Percentiles rank a stretch among this genome's conserved stretches.
Conservation (phyloP, 37 sponge, comb jelly and placozoan genomes). For the Axinella damicornis region DNA sequence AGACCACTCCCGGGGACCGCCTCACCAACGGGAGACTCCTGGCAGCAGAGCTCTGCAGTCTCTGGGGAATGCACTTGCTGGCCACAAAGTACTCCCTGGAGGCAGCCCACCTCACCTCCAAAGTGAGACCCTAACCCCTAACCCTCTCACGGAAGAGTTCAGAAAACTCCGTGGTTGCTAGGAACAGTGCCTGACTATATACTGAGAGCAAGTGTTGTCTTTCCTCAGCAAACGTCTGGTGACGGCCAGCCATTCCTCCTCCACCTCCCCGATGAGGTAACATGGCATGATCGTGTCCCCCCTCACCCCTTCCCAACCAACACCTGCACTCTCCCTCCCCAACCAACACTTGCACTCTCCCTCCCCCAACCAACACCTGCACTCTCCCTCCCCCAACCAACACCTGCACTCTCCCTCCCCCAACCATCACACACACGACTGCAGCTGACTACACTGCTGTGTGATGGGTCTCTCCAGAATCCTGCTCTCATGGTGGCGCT, state of each 20-base stretch:
- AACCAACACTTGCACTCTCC: too few relatives aligned
- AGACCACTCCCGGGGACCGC: slow-evolving; percentile 66
- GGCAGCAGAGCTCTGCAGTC: slow-evolving; percentile 60
- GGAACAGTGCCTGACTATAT: too few relatives aligned
- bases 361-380: too few relatives aligned
- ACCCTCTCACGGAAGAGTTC: too few relatives aligned
- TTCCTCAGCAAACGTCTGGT: not conserved
- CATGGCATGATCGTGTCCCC: too few relatives aligned
- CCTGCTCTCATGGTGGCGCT: slow-evolving; percentile 59
- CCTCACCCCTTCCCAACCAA: too few relatives aligned
- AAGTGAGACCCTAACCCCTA: slow-evolving; percentile 26
- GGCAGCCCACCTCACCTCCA: slow-evolving; percentile 34
- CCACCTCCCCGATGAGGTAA: too few relatives aligned
- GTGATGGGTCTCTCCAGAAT: slow-evolving; percentile 31
- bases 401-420: too few relatives aligned
- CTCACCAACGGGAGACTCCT: slow-evolving; percentile 39
- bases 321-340: too few relatives aligned
- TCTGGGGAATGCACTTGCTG: slow-evolving; percentile 62
- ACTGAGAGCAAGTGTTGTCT: not conserved
- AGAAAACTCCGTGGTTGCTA: too few relatives aligned
- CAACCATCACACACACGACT: not conserved
- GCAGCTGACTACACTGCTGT: slow-evolving; percentile 8
- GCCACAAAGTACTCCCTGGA: slow-evolving; percentile 64
- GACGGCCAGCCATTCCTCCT: too few relatives aligned
- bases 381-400: too few relatives aligned